Base-by-base conservation (phyloP, 2,113 vertebrate genomes). In the Ailurus styani region DNA sequence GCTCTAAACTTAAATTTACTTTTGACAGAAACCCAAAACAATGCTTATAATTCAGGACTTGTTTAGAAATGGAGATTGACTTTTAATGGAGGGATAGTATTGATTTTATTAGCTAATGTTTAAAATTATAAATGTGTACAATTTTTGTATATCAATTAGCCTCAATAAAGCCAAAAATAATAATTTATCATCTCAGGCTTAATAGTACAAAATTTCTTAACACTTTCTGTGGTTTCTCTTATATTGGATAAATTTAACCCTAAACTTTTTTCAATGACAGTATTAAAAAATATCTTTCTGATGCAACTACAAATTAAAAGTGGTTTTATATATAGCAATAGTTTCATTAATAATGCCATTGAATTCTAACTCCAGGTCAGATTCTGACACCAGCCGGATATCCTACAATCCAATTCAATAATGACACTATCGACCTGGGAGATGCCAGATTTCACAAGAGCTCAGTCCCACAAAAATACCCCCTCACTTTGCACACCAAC, bases 61-160 rank as follows among this genome's bases (percentile, higher is more conserved):
- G n/a, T 94, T 96, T 42, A 97, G 54, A 90, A 98, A 96, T 7
- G 86, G 42, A 95, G 20, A 97, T 77, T n/a, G n/a, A 87, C 86
- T 87, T 96, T 21, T 66, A 93, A 90, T 66, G 10, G 37, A 87
- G 5, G 94, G 21, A 81, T 70, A 96, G 82, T 42, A 47, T 89
- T 84, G 14, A 84, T 95, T 68, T 70, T 93, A 92, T 97, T 95
- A 78, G 47, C 73, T 96, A 96, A 42, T 97, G 73, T 72, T 95
- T 96, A 95, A 97, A 97, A 97, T 93, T 81, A 68, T 50, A 77
- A 94, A 97, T 91, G 9, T 68, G 14, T 90, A 57, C 14, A 85
- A 78, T 68, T 68, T 90, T 55, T 68, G 1, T 50, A 50, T 78
- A 57, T 66, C 68, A 84, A 25, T 40, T 57, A 68, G 75, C 34